Evolutionary conservation across 2,888 invertebrate genomes (phyloP).

Genomic region (Argynnis bischoffii): DNA sequence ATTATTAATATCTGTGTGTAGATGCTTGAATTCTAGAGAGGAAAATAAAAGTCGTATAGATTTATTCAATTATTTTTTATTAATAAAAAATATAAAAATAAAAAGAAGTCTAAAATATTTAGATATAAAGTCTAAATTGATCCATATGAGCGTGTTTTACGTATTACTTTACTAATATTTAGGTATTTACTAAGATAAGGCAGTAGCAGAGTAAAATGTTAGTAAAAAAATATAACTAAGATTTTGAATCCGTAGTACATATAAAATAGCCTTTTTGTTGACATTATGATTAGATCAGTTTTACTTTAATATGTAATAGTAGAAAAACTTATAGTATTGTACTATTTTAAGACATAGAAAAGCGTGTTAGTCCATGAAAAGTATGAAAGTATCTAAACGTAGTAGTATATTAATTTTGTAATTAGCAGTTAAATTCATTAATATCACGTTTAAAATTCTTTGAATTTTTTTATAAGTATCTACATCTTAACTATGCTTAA

Average conservation of each 20-base stretch:
- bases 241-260: neutral
- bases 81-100: conserved; percentile 5
- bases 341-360: too few relatives aligned
- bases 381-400: too few relatives aligned
- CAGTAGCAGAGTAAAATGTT: neutral
- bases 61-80: conserved; percentile 15
- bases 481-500: too few relatives aligned
- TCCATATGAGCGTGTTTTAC: neutral
- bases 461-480: too few relatives aligned
- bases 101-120: neutral
- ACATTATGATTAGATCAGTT: neutral
- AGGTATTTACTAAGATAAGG: conserved; percentile 2
- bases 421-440: too few relatives aligned
- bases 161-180: neutral
- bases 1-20: too few relatives aligned
- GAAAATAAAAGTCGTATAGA: conserved; percentile 4
- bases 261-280: neutral
- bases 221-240: neutral
- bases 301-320: neutral
- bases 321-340: too few relatives aligned
- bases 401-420: too few relatives aligned
- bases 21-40: too few relatives aligned
- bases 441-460: too few relatives aligned
- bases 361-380: too few relatives aligned
- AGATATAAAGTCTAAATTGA: neutral